phyloP scores from a whole-genome alignment of 2,113 vertebrate species.

The Cettia cetti region DNA sequence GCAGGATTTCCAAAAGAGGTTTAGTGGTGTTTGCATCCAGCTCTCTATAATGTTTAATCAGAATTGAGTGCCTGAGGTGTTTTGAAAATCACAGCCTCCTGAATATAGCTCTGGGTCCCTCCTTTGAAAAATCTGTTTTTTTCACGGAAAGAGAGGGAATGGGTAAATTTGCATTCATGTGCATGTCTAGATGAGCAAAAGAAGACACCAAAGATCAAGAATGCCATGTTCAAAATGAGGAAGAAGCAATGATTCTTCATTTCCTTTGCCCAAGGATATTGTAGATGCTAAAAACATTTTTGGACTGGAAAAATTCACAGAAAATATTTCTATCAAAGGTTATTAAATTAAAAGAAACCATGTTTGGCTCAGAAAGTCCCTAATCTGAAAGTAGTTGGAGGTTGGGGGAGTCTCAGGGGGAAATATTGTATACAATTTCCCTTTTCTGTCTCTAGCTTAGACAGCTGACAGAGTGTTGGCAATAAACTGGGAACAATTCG shows the following conservation, averaged over 20 bases:
- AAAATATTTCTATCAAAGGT: background rate
- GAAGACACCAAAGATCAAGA: background rate
- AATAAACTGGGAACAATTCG: background rate
- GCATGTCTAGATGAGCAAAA: background rate
- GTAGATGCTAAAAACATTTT: background rate
- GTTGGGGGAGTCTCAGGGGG: background rate
- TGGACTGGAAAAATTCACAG: background rate
- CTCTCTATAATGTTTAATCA: background rate
- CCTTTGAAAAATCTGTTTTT: background rate
- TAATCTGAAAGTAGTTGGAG: background rate
- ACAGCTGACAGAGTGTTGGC: background rate
- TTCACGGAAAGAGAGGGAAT: background rate
- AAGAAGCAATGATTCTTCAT: background rate
- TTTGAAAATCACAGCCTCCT: background rate
- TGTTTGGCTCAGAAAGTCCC: background rate
- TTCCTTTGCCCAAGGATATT: background rate
- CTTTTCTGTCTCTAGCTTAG: background rate
- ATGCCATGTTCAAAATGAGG: background rate
- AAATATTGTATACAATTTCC: background rate
- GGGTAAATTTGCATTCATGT: background rate
- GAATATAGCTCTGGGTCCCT: background rate
- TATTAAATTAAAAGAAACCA: background rate
- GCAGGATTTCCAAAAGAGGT: background rate
- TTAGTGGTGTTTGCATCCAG: background rate
- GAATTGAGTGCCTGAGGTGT: background rate